Evolutionary conservation across 2,888 invertebrate species (phyloP).

Genomic region (Alcis repandata): DNA sequence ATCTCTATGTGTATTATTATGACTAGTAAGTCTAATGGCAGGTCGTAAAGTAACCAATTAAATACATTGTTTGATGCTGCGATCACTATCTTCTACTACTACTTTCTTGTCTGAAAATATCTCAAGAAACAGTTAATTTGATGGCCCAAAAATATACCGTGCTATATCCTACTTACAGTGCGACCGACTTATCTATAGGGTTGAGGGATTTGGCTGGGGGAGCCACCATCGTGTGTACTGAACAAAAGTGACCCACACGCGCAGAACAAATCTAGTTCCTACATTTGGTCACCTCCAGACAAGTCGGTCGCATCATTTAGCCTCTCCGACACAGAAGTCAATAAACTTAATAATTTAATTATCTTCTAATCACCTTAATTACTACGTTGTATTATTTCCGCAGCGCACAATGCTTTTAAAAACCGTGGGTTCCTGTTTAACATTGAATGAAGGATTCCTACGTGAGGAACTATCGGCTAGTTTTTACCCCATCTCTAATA

Average conservation of each 20-base stretch:
- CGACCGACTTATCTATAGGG: background rate
- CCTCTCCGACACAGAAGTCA: slow-evolving; percentile 21
- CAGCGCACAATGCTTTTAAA: slow-evolving; percentile 56
- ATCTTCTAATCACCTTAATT: slow-evolving; percentile 50
- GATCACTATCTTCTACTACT: slow-evolving; percentile 11
- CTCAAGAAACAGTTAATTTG: slow-evolving; percentile 23
- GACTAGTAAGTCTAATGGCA: background rate
- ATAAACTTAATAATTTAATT: slow-evolving; percentile 43
- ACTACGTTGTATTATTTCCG: slow-evolving; percentile 51
- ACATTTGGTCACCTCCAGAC: background rate
- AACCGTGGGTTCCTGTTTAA: slow-evolving; percentile 57
- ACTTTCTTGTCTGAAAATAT: slow-evolving; percentile 16
- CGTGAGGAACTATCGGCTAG: slow-evolving; percentile 41
- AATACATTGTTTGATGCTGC: slow-evolving; percentile 8
- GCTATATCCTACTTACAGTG: slow-evolving; percentile 16
- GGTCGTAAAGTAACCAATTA: slow-evolving; percentile 9
- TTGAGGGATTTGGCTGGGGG: background rate
- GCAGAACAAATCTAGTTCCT: background rate
- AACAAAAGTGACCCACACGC: background rate
- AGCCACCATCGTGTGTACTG: background rate
- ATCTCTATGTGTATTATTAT: slow-evolving; percentile 6
- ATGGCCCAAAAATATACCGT: slow-evolving; percentile 21
- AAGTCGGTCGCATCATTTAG: background rate
- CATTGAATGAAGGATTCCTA: slow-evolving; percentile 48
- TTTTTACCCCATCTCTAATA: slow-evolving; percentile 41